Evolutionary conservation across 1,140 invertebrate genomes (phyloP), one percentile per base, ranked within the genome.

Genomic region (Laupala kohalensis): DNA sequence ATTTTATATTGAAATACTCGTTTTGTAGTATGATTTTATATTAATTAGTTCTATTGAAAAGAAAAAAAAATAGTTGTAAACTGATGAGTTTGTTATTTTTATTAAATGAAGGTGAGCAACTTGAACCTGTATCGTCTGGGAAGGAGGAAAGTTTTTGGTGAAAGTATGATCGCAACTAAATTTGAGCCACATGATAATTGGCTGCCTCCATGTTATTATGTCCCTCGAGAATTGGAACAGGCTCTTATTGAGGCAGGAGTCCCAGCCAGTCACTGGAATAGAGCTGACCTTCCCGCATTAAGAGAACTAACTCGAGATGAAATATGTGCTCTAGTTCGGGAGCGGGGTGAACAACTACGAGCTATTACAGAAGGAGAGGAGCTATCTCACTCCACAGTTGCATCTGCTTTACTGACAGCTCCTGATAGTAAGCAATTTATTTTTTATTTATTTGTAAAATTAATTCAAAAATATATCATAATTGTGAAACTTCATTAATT

Each of bases 161-260:
- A 95, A 74, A 89, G 93, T 73, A 98, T 99, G 94, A 94, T 98
- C 73, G 95, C 96, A 0, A 93, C 93, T 0, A 99, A 99, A 83
- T 99, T 99, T 83, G 97, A 99, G 78, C 97, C 97, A 0, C 94
- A 97, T 79, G 97, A 99, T 78, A 99, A 98, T 81, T 99, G 98
- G 98, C 79, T 99, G 6, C 97, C 97, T 15, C 97, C 98, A 6
- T 94, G 96, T 78, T 97, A 95, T 78, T 88, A 90, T 74, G 91
- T 96, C 25, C 93, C 94, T 1, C 86, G 88, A 75, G 89, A 92
- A 76, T 78, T 93, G 24, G 92, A 94, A 76, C 88, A 92, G 78
- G 90, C 89, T 0, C 79, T 94, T 3, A 90, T 92, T 67, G 88
- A 91, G 76, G 89, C 89, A 3, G 88, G 89, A 25, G 83, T 92